Conservation (phyloP, 92 coral and sea anemone species). For the Chrysogorgia sp. region DNA sequence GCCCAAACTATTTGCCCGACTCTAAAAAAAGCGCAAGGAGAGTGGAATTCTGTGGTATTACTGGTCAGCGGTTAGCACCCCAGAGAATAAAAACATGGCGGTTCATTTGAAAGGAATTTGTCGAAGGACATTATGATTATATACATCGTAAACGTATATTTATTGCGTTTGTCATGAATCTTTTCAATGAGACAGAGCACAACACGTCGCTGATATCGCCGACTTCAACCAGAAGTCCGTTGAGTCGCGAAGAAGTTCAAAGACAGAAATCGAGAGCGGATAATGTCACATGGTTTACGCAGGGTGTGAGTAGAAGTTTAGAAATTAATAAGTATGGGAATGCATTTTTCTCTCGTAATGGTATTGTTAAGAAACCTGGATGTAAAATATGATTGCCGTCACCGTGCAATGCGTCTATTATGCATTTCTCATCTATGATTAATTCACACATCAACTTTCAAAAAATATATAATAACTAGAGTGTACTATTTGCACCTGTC, state of each 20-base stretch:
- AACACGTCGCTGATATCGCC: conserved; percentile 2
- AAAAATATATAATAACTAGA: too few species aligned
- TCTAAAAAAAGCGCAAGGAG: too few species aligned
- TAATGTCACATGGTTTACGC: conserved; percentile 78
- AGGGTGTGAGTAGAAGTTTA: conserved; percentile 66
- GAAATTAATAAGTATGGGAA: neutral
- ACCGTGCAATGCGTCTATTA: too few species aligned
- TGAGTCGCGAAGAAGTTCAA: conserved; percentile 11
- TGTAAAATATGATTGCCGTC: too few species aligned
- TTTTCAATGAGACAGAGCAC: neutral
- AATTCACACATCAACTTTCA: too few species aligned
- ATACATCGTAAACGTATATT: too few species aligned
- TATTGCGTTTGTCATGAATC: conserved; percentile 7
- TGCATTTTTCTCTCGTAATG: neutral
- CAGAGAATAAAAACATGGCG: conserved; percentile 26
- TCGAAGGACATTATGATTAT: too few species aligned
- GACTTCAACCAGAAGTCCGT: conserved; percentile 18
- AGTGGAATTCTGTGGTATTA: neutral
- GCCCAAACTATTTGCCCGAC: too few species aligned
- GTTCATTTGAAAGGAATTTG: conserved; percentile 19
- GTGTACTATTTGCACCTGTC: too few species aligned
- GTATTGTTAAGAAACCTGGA: too few species aligned
- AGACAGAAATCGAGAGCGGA: conserved; percentile 36
- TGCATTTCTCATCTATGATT: too few species aligned
- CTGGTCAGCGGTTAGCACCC: neutral